Conservation (phyloP, 1,140 invertebrate species). For the Samia ricini region DNA sequence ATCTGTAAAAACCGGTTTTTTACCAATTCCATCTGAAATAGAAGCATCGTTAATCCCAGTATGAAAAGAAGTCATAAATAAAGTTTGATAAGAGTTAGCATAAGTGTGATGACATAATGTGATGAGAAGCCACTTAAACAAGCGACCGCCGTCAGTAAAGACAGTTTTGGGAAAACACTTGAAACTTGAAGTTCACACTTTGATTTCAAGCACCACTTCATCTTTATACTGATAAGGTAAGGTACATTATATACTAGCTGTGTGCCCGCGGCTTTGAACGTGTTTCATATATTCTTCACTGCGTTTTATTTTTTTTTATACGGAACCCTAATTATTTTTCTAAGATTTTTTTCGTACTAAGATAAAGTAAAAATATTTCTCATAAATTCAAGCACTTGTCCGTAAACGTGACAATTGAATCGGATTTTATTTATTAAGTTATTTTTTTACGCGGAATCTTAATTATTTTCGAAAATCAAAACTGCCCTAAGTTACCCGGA, state of each 20-base stretch:
- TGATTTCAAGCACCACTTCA: background rate
- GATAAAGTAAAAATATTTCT: no score
- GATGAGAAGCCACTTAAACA: background rate
- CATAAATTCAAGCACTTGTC: no score
- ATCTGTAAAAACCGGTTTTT: no score
- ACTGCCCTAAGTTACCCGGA: no score
- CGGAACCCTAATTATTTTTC: no score
- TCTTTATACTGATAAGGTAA: background rate
- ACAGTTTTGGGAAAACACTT: background rate
- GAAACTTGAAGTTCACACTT: background rate
- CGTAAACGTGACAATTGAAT: no score
- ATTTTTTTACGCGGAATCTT: no score
- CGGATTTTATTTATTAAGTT: no score
- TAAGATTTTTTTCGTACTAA: no score
- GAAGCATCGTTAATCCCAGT: background rate
- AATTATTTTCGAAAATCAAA: no score
- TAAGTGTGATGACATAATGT: background rate
- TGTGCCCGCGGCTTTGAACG: background rate
- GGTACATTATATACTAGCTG: background rate
- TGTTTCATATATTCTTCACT: no score
- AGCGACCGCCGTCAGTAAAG: background rate
- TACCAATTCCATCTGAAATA: background rate
- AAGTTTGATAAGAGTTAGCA: background rate
- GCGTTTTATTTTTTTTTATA: no score
- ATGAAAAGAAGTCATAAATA: background rate